Evolutionary conservation across 2,888 invertebrate genomes (phyloP).

Genomic region (Teleogryllus oceanicus): DNA sequence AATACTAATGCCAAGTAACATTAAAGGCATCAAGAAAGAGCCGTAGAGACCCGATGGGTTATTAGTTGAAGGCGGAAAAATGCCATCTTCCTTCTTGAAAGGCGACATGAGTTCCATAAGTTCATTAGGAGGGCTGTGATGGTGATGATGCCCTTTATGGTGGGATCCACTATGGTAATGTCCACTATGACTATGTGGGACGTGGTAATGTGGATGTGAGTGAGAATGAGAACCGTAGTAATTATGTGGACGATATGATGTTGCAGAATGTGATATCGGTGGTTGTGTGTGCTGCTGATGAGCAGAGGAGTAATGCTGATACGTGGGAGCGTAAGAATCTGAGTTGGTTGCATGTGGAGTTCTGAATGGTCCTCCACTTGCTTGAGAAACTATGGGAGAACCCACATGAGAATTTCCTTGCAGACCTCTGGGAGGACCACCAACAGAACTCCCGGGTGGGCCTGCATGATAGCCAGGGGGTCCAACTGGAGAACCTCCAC

Average conservation of each 20-base stretch:
- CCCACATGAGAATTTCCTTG: not conserved
- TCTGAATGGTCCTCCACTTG: not conserved
- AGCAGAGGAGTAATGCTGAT: not conserved
- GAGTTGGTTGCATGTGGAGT: not conserved
- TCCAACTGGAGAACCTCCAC: too few relatives aligned
- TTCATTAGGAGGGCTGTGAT: not conserved
- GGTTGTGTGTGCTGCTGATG: not conserved
- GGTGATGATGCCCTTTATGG: not conserved
- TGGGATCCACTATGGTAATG: not conserved
- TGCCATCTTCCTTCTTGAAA: not conserved
- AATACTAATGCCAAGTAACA: slow-evolving; percentile 29
- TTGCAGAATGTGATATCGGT: too few relatives aligned
- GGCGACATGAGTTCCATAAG: not conserved
- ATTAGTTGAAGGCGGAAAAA: not conserved
- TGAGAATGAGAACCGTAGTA: not conserved
- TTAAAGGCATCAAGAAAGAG: slow-evolving; percentile 24
- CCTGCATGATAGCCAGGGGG: too few relatives aligned
- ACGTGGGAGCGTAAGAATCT: not conserved
- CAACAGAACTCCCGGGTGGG: too few relatives aligned
- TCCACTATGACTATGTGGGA: not conserved
- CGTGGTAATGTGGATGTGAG: not conserved
- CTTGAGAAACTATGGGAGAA: not conserved
- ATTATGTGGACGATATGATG: too few relatives aligned
- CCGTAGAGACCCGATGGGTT: slow-evolving; percentile 11
- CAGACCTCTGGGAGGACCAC: too few relatives aligned